These are phyloP conservation scores for Euura lappo DNA, from an alignment of 1,140 invertebrate genomes.

Conservation along the genomic window DNA sequence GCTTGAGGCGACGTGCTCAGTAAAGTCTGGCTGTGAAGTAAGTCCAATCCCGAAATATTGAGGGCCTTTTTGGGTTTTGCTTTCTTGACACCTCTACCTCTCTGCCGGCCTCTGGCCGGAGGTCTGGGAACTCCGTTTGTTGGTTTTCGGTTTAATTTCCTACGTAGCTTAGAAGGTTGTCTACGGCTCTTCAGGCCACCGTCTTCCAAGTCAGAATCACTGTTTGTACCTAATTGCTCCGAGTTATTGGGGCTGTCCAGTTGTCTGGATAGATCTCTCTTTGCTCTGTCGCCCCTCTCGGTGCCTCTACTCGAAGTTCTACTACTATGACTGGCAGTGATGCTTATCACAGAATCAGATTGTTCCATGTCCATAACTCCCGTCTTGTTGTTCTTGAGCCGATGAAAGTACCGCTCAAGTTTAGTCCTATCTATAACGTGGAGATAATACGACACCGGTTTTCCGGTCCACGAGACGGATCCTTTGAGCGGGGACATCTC, in stretches of 20 bases:
- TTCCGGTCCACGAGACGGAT: conserved; percentile 98
- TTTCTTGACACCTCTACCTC: conserved; percentile 62
- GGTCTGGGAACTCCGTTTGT: conserved; percentile 51
- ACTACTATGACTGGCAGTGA: conserved; percentile 57
- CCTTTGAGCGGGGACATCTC: conserved; percentile 94
- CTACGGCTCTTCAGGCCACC: conserved; percentile 45
- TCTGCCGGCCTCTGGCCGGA: conserved; percentile 51
- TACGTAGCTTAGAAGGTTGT: conserved; percentile 51
- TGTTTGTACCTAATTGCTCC: conserved; percentile 48
- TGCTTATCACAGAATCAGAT: conserved; percentile 59
- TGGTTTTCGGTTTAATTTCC: conserved; percentile 56
- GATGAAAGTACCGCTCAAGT: conserved; percentile 94
- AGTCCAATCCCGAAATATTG: conserved; percentile 84
- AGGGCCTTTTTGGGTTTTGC: conserved; percentile 68
- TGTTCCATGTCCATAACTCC: conserved; percentile 65
- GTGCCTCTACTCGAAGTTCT: conserved; percentile 41
- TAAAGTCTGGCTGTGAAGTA: conserved; percentile 89
- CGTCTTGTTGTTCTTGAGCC: conserved; percentile 85
- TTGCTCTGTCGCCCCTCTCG: conserved; percentile 51
- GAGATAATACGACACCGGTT: conserved; percentile 97
- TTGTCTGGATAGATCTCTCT: conserved; percentile 54
- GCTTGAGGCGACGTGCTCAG: conserved; percentile 80
- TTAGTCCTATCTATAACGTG: conserved; percentile 96
- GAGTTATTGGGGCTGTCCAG: conserved; percentile 53
- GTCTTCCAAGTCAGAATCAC: conserved; percentile 51